Base-by-base conservation (phyloP, 1,140 invertebrate species). In the Drosophila leontia region DNA sequence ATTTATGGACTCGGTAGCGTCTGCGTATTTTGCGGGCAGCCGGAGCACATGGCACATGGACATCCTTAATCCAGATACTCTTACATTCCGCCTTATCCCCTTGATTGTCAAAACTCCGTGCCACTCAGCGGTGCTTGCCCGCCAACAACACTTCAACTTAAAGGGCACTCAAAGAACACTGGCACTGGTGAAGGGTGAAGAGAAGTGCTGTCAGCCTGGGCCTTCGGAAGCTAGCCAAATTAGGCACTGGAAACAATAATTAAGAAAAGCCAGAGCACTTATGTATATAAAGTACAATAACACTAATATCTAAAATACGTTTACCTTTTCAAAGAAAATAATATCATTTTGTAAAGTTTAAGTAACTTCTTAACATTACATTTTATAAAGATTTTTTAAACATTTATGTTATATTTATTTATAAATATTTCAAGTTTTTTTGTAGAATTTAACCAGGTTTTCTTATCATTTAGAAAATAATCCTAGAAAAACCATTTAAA, bases 1-100 rank as follows among this genome's bases (percentile, higher is more conserved):
- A 84, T 84, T 84, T 84, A 84, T 84, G 81, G 47, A 44, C 47
- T 7, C 17, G 47, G 48, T 47, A 76, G 47, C 59, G 77, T 79
- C 77, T 79, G 76, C 76, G 60, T 72, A 64, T 79, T 53, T 48
- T n/a, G 19, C 34, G 71, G 69, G 60, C 71, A 29, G 17, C 15
- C 35, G 48, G 45, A 55, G 35, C 57, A 56, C 60, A 71, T 53
- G 58, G 69, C 41, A 63, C 70, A 70, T 29, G 47, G 57, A 19
- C 34, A 42, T 5, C 47, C 48, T 41, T 42, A 53, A 75, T 42
- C 59, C n/a, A 39, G 17, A 35, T 51, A n/a, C 37, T 29, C 19
- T 34, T 55, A 39, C 23, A 59, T 44, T 11, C 62, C 75, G 37
- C 41, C 17, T 53, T 72, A 34, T 41, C 23, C 53, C 32, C 45